Conservation (phyloP, 2,888 invertebrate genomes). For the Esperia sulphurella region DNA sequence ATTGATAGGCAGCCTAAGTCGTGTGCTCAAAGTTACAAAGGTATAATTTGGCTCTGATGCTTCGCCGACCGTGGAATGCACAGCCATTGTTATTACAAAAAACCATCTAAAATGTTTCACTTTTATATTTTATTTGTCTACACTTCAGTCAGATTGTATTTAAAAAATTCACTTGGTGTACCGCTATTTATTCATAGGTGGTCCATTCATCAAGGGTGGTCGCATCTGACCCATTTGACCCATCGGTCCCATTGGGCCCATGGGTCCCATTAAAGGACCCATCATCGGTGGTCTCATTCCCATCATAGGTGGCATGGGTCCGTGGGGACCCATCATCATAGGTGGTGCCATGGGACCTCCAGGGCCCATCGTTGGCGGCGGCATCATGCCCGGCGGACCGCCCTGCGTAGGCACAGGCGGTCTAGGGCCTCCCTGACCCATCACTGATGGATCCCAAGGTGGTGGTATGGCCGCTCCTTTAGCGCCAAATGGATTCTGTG, state of each 20-base stretch:
- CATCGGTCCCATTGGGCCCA: conserved; percentile 84
- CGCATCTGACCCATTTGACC: conserved; percentile 87
- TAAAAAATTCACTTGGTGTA: background rate
- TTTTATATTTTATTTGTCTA: no score
- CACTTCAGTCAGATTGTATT: background rate
- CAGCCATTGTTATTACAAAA: no score
- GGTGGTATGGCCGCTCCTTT: conserved; percentile 89
- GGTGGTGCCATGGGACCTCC: conserved; percentile 85
- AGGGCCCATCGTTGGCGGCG: conserved; percentile 80
- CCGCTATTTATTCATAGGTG: conserved; percentile 78
- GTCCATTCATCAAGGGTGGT: conserved; percentile 86
- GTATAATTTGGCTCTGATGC: no score
- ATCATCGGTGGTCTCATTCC: conserved; percentile 84
- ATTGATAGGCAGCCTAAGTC: no score
- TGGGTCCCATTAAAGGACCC: conserved; percentile 80
- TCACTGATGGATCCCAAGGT: conserved; percentile 83
- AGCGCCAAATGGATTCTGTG: conserved; percentile 92
- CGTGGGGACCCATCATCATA: conserved; percentile 91
- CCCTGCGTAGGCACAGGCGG: conserved; percentile 75
- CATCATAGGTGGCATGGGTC: conserved; percentile 88
- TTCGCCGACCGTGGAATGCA: no score
- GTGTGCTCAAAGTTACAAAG: no score
- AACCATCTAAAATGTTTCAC: no score
- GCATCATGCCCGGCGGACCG: conserved; percentile 82
- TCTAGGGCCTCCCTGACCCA: conserved; percentile 75